Evolutionary conservation across 2,113 vertebrate species (phyloP).

Genomic region (Vanacampus margaritifer): DNA sequence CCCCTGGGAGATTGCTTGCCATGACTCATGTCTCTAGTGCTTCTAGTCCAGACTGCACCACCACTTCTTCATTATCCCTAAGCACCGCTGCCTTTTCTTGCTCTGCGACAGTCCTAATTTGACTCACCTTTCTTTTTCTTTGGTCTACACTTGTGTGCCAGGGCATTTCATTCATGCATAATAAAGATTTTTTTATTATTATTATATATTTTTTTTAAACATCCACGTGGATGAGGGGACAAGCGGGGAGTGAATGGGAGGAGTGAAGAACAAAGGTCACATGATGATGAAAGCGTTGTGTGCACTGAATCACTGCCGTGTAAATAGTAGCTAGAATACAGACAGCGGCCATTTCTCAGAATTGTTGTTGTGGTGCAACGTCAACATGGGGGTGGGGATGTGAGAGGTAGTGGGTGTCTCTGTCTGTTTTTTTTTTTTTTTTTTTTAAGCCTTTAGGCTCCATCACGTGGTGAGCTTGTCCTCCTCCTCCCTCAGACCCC

Average conservation of each 20-base stretch:
- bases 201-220: background rate
- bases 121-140: constrained; percentile 17
- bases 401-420: constrained; percentile 31
- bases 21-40: constrained; percentile 73
- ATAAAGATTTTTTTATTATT: constrained; percentile 19
- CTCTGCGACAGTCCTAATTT: constrained; percentile 19
- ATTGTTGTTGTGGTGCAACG: constrained; percentile 70
- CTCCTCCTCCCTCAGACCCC: constrained; percentile 6
- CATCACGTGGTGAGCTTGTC: constrained; percentile 64
- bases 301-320: constrained; percentile 54
- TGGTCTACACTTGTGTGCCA: constrained; percentile 8
- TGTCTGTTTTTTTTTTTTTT: constrained; percentile 43
- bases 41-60: constrained; percentile 60
- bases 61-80: constrained; percentile 24
- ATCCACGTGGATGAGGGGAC: background rate
- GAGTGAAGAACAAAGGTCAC: constrained; percentile 21
- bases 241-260: constrained; percentile 15
- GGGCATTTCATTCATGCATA: constrained; percentile 37
- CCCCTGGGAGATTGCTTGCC: constrained; percentile 60
- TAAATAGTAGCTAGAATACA: constrained; percentile 64
- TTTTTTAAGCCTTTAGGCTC: constrained; percentile 63
- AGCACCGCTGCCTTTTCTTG: constrained; percentile 21
- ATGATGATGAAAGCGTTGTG: constrained; percentile 63
- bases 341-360: constrained; percentile 70
- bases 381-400: constrained; percentile 38